These are phyloP conservation scores for Ptiloglossa arizonensis DNA, from an alignment of 1,140 invertebrate species.

Conservation along the genomic window DNA sequence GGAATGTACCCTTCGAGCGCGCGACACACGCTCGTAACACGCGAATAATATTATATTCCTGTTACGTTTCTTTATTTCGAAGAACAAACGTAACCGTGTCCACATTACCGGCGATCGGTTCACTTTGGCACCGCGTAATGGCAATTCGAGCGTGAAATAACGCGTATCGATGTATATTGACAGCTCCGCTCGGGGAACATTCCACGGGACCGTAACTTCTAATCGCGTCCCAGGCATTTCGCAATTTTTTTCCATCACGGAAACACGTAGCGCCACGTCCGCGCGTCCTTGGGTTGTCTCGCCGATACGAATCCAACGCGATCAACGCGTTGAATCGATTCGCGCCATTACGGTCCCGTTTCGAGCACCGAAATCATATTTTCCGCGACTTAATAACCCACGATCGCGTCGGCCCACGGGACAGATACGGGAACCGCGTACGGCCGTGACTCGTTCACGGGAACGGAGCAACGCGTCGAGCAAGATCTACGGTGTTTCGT, in stretches of 20 bases:
- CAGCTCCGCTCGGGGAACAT: neutral
- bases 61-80: no score
- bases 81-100: no score
- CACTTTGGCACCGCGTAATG: no score
- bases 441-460: neutral
- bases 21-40: no score
- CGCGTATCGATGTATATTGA: neutral
- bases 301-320: neutral
- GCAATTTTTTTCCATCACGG: neutral
- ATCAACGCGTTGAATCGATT: slow-evolving; percentile 1
- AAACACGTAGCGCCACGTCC: no score
- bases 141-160: slow-evolving; percentile 2
- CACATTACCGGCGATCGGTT: no score
- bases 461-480: slow-evolving; percentile 16
- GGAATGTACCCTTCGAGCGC: no score
- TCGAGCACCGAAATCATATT: slow-evolving; percentile 16
- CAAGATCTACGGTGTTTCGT: slow-evolving; percentile 42
- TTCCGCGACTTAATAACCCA: slow-evolving; percentile 27
- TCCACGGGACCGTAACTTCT: no score
- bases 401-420: neutral
- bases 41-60: no score
- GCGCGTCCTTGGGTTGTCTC: neutral
- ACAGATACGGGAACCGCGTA: slow-evolving; percentile 13
- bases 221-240: neutral
- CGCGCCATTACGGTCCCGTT: neutral